These are phyloP conservation scores for Rafetus swinhoei DNA, from an alignment of 2,113 vertebrate genomes.

Conservation along the genomic window DNA sequence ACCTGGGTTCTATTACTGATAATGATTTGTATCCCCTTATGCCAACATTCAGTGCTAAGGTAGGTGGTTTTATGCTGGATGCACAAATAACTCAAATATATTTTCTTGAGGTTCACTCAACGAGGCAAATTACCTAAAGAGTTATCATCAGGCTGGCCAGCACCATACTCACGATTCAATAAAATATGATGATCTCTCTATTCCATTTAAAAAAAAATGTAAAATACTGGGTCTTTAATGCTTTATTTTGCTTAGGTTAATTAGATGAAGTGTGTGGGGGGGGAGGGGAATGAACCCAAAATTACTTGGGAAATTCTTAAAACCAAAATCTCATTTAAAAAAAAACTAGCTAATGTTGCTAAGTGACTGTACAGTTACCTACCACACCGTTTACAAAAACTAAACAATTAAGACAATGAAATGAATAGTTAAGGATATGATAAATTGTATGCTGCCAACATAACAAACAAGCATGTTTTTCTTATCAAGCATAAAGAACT, in stretches of 20 bases:
- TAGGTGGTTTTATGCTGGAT: not conserved
- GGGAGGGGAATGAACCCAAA: not conserved
- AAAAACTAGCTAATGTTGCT: not conserved
- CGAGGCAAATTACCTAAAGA: not conserved
- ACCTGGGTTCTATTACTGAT: rapidly evolving
- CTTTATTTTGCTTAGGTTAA: not conserved
- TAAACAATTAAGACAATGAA: not conserved
- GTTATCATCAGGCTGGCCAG: not conserved
- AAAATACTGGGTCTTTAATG: not conserved
- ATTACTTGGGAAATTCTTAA: not conserved
- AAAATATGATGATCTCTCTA: not conserved
- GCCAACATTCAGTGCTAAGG: not conserved
- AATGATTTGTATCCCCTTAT: not conserved
- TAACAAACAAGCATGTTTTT: not conserved
- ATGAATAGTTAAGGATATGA: not conserved
- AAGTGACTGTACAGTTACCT: not conserved
- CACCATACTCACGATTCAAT: not conserved
- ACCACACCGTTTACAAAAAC: not conserved
- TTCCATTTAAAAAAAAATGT: not conserved
- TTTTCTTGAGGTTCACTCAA: not conserved
- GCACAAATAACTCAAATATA: not conserved
- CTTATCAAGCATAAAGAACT: not conserved
- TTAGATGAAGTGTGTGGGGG: not conserved
- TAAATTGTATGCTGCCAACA: not conserved
- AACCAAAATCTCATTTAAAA: not conserved